phyloP scores from a whole-genome alignment of 2,113 vertebrate species.

The Pedionomus torquatus region DNA sequence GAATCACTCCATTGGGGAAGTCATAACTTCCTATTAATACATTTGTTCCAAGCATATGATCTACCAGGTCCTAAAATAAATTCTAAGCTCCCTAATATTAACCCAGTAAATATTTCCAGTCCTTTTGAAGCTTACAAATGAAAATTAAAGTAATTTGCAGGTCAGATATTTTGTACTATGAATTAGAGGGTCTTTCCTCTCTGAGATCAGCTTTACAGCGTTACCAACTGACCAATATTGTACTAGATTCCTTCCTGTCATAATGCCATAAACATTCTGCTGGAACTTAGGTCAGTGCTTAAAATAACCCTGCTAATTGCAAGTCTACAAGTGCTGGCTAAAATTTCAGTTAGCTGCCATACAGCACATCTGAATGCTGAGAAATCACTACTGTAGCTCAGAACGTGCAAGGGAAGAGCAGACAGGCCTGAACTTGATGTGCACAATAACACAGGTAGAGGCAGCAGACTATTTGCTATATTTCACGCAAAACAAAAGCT shows the following conservation, averaged over 20 bases:
- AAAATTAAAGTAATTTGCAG: not conserved
- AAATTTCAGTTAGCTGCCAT: conserved; percentile 75
- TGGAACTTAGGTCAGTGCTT: conserved; percentile 81
- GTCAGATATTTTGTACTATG: not conserved
- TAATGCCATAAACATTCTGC: conserved; percentile 76
- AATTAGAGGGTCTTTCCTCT: not conserved
- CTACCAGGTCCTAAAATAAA: conserved; percentile 36
- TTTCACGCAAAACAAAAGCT: conserved; percentile 39
- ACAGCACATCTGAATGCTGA: conserved; percentile 41
- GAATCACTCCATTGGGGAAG: conserved; percentile 51
- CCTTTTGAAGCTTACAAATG: not conserved
- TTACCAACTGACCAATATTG: conserved; percentile 68
- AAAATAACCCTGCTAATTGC: conserved; percentile 84
- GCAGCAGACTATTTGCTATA: not conserved
- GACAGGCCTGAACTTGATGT: conserved; percentile 57
- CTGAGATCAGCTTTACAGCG: conserved; percentile 37
- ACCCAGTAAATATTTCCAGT: conserved; percentile 3
- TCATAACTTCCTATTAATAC: conserved; percentile 64
- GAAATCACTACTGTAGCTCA: conserved; percentile 61
- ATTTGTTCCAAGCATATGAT: conserved; percentile 69
- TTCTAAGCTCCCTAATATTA: conserved; percentile 26
- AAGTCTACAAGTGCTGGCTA: conserved; percentile 74
- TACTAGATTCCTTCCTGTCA: conserved; percentile 68
- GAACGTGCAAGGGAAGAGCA: conserved; percentile 22
- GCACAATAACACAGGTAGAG: conserved; percentile 20